Evolutionary conservation across 2,113 vertebrate species (phyloP).

Genomic region (Raja brachyura): DNA sequence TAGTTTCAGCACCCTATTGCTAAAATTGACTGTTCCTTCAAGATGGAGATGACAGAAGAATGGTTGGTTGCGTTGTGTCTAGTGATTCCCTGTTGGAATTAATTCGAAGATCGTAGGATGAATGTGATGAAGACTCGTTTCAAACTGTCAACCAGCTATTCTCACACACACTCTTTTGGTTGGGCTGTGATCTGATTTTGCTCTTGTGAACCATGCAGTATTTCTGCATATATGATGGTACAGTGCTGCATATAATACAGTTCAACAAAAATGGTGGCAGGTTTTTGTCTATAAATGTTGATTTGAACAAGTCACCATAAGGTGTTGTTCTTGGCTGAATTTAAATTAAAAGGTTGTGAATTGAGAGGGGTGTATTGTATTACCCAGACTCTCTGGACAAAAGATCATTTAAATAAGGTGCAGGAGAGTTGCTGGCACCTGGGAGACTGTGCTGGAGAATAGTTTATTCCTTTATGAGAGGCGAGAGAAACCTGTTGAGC

Average conservation of each 20-base stretch:
- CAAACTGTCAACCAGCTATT: too few relatives aligned
- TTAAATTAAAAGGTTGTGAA: background rate
- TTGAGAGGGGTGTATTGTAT: background rate
- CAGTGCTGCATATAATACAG: too few relatives aligned
- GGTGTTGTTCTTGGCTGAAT: background rate
- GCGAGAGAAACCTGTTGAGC: background rate
- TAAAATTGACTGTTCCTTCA: too few relatives aligned
- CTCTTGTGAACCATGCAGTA: too few relatives aligned
- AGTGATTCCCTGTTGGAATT: background rate
- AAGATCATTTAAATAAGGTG: background rate
- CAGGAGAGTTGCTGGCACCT: background rate
- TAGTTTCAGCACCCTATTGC: background rate
- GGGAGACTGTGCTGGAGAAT: background rate
- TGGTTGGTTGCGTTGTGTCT: background rate
- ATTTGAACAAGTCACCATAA: background rate
- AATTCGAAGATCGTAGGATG: background rate
- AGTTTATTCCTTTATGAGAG: background rate
- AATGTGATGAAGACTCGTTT: too few relatives aligned
- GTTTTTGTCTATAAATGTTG: background rate
- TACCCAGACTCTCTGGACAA: background rate
- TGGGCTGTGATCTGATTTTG: too few relatives aligned
- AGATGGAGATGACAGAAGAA: background rate
- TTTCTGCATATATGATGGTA: too few relatives aligned
- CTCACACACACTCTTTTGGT: too few relatives aligned
- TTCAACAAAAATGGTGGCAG: background rate